These are phyloP conservation scores for Thamnaconus septentrionalis DNA, from an alignment of 2,113 vertebrate genomes.

Conservation along the genomic window DNA sequence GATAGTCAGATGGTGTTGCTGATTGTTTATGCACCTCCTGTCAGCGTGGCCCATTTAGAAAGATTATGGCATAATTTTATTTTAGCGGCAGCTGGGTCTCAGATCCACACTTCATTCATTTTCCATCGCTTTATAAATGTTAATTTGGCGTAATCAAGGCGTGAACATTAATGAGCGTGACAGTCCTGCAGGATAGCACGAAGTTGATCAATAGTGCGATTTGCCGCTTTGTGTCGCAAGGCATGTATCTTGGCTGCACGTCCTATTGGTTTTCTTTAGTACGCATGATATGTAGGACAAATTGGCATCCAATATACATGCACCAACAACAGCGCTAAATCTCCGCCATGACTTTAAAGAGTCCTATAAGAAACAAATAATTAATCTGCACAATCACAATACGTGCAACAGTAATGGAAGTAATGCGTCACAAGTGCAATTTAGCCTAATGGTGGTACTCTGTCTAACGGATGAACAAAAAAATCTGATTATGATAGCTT, in stretches of 20 bases:
- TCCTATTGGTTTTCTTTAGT: no score
- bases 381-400: conserved; percentile 26
- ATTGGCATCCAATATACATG: background rate
- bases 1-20: no score
- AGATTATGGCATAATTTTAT: no score
- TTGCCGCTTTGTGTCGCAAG: background rate
- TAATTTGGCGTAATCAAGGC: background rate
- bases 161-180: background rate
- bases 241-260: no score
- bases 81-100: no score
- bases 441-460: conserved; percentile 17
- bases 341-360: conserved; percentile 3
- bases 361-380: conserved; percentile 39
- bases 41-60: no score
- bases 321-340: background rate
- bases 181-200: no score
- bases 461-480: conserved; percentile 32
- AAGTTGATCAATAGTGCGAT: background rate
- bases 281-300: background rate
- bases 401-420: conserved; percentile 24
- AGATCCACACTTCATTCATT: background rate
- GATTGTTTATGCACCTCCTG: no score
- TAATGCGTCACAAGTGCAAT: conserved; percentile 24
- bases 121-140: background rate
- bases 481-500: conserved; percentile 17